phyloP scores from a whole-genome alignment of 2,113 vertebrate genomes.

The Ammospiza nelsoni region DNA sequence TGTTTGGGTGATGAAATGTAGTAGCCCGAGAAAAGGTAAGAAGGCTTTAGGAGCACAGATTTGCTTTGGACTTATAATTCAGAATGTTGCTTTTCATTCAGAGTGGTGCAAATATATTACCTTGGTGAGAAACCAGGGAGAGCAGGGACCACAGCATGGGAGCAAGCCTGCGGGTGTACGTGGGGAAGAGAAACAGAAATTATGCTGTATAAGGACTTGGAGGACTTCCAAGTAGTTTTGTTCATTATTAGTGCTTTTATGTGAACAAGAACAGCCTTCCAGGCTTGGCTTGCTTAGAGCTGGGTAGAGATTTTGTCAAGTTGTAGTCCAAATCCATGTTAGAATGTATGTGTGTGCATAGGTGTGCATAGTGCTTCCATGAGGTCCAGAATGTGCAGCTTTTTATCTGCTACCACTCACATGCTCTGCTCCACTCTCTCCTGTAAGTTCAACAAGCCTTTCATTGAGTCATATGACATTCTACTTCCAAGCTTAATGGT shows the following conservation, averaged over 20 bases:
- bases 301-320: slow-evolving; percentile 38
- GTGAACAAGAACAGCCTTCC: slow-evolving; percentile 67
- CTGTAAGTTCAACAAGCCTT: slow-evolving; percentile 54
- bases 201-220: slow-evolving; percentile 64
- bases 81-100: slow-evolving; percentile 40
- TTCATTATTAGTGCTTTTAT: slow-evolving; percentile 75
- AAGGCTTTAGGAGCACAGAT: neutral
- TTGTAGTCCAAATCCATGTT: neutral
- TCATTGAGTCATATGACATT: slow-evolving; percentile 63
- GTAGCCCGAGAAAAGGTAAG: neutral
- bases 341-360: neutral
- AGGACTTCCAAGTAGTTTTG: slow-evolving; percentile 65
- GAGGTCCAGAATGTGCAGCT: neutral
- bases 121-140: slow-evolving; percentile 33
- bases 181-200: slow-evolving; percentile 57
- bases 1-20: slow-evolving; percentile 16
- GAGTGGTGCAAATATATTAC: slow-evolving; percentile 22
- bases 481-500: slow-evolving; percentile 52
- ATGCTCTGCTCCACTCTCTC: neutral
- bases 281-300: slow-evolving; percentile 56
- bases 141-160: neutral
- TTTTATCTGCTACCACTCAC: slow-evolving; percentile 26
- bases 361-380: neutral
- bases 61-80: slow-evolving; percentile 46
- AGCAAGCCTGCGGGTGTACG: neutral